Percentiles rank a stretch among this genome's conserved stretches.
Conservation (phyloP, 1,140 invertebrate genomes). For the Pogonus chalceus region DNA sequence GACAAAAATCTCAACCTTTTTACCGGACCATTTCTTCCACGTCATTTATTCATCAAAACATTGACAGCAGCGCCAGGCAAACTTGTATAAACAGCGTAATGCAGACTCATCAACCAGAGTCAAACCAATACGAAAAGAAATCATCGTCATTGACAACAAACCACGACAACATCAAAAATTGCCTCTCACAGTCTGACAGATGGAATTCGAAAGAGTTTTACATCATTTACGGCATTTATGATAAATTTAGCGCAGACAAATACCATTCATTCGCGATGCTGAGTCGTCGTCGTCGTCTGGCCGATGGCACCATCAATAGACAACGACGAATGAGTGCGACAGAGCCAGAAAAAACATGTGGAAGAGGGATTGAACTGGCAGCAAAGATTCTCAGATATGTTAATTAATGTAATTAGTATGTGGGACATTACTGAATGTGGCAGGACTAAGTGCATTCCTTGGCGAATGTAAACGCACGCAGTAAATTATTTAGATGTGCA, state of each 20-base stretch:
- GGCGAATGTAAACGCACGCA: neutral
- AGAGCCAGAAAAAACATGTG: neutral
- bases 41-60: neutral
- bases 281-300: neutral
- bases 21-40: neutral
- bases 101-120: no score
- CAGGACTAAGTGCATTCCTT: conserved; percentile 1
- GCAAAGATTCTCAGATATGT: neutral
- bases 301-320: neutral
- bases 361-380: neutral
- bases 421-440: conserved; percentile 6
- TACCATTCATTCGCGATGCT: neutral
- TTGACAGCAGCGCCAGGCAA: neutral
- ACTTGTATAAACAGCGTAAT: neutral
- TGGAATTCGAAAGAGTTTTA: conserved; percentile 6
- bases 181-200: neutral
- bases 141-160: no score
- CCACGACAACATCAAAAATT: no score
- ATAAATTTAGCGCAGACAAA: conserved; percentile 5
- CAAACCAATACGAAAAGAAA: no score
- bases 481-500: no score
- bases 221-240: conserved; percentile 1
- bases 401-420: conserved; percentile 4
- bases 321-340: neutral
- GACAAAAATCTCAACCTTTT: neutral